Percentiles rank a stretch among this genome's conserved stretches.
phyloP scores from a whole-genome alignment of 2,113 vertebrate species.

The Riparia riparia region DNA sequence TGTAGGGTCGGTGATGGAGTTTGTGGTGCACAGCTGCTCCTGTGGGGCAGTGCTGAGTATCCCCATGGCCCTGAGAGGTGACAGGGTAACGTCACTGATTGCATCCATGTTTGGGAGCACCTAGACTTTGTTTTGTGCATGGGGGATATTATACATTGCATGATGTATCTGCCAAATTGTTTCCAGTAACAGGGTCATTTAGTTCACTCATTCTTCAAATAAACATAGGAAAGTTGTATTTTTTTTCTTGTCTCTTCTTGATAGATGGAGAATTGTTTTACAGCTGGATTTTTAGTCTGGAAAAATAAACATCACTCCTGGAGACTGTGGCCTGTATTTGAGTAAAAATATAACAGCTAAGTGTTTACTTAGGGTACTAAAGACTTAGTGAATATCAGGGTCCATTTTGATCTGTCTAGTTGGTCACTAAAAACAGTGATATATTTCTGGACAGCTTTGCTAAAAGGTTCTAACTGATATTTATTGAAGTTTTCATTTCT shows the following conservation, averaged over 20 bases:
- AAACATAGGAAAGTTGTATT: not conserved
- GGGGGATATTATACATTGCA: not conserved
- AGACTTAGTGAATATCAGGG: not conserved
- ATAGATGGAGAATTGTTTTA: not conserved
- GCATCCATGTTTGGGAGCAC: not conserved
- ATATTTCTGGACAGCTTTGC: not conserved
- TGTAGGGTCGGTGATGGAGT: fast-evolving
- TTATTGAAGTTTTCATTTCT: not conserved
- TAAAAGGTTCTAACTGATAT: not conserved
- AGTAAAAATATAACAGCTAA: not conserved
- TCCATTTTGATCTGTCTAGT: not conserved
- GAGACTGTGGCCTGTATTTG: not conserved
- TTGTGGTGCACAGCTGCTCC: not conserved
- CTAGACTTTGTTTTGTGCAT: not conserved
- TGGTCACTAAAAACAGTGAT: not conserved
- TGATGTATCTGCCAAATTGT: not conserved
- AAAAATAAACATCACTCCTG: not conserved
- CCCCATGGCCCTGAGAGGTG: not conserved
- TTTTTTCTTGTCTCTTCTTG: not conserved
- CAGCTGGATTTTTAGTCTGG: not conserved
- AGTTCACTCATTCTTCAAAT: not conserved
- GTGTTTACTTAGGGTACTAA: not conserved
- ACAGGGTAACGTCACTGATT: no score
- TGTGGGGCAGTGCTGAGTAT: not conserved
- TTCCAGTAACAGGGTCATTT: not conserved